Evolutionary conservation across 2,113 vertebrate species (phyloP).

Genomic region (Electrona antarctica): DNA sequence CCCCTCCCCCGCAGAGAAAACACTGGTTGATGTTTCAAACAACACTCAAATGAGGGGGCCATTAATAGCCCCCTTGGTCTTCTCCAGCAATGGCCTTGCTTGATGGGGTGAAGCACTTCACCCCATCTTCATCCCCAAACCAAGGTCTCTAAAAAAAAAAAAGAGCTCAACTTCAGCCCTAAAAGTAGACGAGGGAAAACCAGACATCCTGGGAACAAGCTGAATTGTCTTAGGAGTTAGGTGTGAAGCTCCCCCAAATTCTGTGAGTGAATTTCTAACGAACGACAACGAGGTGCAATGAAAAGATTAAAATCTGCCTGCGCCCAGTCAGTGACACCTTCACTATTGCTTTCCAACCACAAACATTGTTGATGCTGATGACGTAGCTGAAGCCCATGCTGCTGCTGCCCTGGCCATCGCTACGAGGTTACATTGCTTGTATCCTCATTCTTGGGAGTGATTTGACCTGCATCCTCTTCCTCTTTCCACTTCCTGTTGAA

Average conservation of each 20-base stretch:
- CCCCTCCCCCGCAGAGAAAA: conserved; percentile 66
- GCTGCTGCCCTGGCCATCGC: conserved; percentile 13
- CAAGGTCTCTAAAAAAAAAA: conserved; percentile 40
- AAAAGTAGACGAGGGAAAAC: conserved; percentile 54
- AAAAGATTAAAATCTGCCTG: neutral
- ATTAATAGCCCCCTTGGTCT: conserved; percentile 60
- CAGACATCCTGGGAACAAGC: conserved; percentile 34
- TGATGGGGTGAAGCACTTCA: too few species aligned
- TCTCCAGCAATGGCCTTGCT: conserved; percentile 56
- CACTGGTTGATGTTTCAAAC: conserved; percentile 73
- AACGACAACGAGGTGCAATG: neutral
- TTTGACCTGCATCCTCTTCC: conserved; percentile 65
- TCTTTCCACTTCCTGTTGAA: conserved; percentile 67
- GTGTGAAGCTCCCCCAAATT: conserved; percentile 16
- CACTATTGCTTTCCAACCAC: conserved; percentile 1
- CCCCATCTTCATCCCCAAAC: conserved; percentile 52
- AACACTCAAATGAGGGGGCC: conserved; percentile 67
- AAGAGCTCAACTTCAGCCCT: conserved; percentile 40
- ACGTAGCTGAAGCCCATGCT: neutral
- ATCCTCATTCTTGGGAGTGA: conserved; percentile 65
- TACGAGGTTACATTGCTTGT: conserved; percentile 50
- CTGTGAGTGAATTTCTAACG: conserved; percentile 12
- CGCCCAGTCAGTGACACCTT: conserved; percentile 7
- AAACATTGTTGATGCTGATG: conserved; percentile 6
- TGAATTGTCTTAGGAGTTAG: conserved; percentile 10